Percentiles rank a stretch among this genome's conserved stretches.
phyloP scores from a whole-genome alignment of 1,140 invertebrate species.

The Drosophila serrata region DNA sequence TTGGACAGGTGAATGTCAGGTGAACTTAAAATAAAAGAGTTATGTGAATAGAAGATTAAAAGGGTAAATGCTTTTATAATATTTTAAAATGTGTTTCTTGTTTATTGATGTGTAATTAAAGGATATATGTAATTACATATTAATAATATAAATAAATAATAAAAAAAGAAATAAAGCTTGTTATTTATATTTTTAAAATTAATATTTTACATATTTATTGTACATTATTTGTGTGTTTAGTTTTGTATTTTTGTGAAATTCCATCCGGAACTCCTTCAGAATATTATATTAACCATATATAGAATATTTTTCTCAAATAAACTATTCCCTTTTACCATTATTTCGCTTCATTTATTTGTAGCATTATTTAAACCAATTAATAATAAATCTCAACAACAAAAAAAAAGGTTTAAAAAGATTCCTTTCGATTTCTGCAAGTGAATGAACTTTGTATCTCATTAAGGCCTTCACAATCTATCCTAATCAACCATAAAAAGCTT shows the following conservation, averaged over 20 bases:
- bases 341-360: not conserved
- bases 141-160: no score
- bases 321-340: not conserved
- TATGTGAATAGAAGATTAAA: not conserved
- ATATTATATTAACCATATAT: no score
- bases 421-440: conserved; percentile 42
- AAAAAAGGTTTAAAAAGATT: not conserved
- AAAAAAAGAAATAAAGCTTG: not conserved
- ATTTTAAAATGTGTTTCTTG: not conserved
- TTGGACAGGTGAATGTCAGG: conserved; percentile 3
- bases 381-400: not conserved
- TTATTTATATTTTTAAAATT: not conserved
- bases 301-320: not conserved
- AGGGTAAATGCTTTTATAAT: not conserved
- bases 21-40: not conserved
- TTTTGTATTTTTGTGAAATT: not conserved
- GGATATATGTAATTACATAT: no score
- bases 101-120: not conserved
- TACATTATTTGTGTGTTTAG: no score
- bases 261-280: not conserved
- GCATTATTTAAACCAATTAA: not conserved
- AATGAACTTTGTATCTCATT: conserved; percentile 39
- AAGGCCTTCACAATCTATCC: conserved; percentile 22
- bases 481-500: conserved; percentile 29
- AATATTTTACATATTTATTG: not conserved